A percentile compares a stretch with the other conserved stretches of the same genome.
These are phyloP conservation scores for Lysiphlebus fabarum DNA, from an alignment of 1,140 invertebrate species.

Conservation along the genomic window DNA sequence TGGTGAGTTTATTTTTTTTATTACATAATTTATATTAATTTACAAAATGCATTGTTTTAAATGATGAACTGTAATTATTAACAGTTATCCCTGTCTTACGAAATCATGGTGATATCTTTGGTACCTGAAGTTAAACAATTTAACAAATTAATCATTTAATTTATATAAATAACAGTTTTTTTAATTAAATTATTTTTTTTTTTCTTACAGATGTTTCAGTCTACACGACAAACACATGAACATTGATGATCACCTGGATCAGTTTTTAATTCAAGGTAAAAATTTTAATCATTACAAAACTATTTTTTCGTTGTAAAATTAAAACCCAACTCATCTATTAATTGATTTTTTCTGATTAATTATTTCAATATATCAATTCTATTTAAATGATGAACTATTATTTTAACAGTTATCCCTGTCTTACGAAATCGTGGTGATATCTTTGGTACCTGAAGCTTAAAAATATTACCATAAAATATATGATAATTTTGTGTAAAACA, in stretches of 20 bases:
- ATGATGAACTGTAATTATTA: slow-evolving; percentile 35
- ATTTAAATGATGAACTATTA: slow-evolving; percentile 36
- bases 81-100: slow-evolving; percentile 47
- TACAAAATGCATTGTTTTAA: slow-evolving; percentile 14
- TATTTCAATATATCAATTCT: no score
- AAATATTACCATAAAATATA: neutral
- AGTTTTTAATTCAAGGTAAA: no score
- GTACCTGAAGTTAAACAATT: slow-evolving; percentile 27
- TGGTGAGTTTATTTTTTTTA: slow-evolving; percentile 14
- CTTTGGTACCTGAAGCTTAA: slow-evolving; percentile 29
- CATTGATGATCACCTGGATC: no score
- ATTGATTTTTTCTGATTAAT: no score
- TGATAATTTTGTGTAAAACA: neutral
- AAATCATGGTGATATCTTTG: slow-evolving; percentile 34
- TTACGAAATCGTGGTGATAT: slow-evolving; percentile 38
- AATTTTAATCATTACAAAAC: no score
- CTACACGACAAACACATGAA: no score
- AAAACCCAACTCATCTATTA: no score
- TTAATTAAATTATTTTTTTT: slow-evolving; percentile 6
- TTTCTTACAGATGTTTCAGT: neutral
- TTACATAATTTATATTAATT: no score
- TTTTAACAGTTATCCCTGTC: slow-evolving; percentile 43
- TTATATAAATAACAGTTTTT: neutral
- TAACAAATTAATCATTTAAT: neutral
- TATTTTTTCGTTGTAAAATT: no score